Percentiles rank a stretch among this genome's conserved stretches.
Evolutionary conservation across 2,888 invertebrate genomes (phyloP).

Genomic region (Diaperis boleti): DNA sequence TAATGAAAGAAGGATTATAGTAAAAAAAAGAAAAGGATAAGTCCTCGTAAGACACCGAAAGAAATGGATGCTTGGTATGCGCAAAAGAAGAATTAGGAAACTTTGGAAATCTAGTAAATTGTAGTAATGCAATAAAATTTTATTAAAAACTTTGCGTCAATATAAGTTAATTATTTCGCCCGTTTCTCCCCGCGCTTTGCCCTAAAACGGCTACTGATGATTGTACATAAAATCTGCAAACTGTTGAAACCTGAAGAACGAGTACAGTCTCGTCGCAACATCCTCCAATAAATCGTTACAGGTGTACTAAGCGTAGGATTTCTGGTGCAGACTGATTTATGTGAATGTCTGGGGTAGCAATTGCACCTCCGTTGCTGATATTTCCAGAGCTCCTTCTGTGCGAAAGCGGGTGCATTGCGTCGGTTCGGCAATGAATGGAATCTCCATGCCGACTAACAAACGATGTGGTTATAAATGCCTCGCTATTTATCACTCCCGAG

Average conservation of each 20-base stretch:
- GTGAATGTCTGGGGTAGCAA: constrained; percentile 53
- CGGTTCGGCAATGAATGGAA: constrained; percentile 49
- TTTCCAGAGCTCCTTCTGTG: constrained; percentile 47
- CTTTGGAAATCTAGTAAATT: too few species aligned
- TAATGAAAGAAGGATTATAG: too few species aligned
- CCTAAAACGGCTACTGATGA: neutral
- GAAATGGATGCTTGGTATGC: too few species aligned
- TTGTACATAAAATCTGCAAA: too few species aligned
- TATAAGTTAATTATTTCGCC: too few species aligned
- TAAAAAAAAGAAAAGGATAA: too few species aligned
- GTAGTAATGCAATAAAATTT: too few species aligned
- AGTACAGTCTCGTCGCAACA: neutral
- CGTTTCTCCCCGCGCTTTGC: neutral
- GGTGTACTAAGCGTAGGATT: constrained; percentile 55
- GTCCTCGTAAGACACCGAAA: too few species aligned
- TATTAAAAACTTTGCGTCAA: too few species aligned
- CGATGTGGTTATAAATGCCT: constrained; percentile 52
- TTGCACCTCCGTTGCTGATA: constrained; percentile 53
- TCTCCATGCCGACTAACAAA: constrained; percentile 53
- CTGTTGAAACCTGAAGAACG: too few species aligned
- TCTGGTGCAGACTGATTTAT: constrained; percentile 57
- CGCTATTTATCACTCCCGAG: constrained; percentile 52
- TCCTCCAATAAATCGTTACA: constrained; percentile 53
- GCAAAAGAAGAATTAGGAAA: too few species aligned
- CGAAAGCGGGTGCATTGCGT: constrained; percentile 22